These are phyloP conservation scores for Solenodon paradoxus DNA, from an alignment of 2,113 vertebrate genomes.

Conservation along the genomic window DNA sequence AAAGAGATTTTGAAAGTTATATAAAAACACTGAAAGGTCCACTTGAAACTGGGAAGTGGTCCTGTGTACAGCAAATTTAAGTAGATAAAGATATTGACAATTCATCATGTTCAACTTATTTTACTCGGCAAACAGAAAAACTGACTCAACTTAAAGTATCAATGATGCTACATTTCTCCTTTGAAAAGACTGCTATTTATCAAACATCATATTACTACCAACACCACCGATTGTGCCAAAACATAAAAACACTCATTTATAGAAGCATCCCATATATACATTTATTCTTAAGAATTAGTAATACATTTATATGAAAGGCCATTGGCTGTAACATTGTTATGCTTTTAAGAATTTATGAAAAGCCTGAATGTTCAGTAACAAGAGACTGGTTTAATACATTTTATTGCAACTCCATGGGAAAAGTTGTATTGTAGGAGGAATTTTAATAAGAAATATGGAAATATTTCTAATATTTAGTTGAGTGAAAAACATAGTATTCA, in stretches of 20 bases:
- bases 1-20: not conserved
- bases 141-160: not conserved
- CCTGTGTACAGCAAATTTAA: not conserved
- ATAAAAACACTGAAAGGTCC: not conserved
- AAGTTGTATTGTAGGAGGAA: not conserved
- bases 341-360: not conserved
- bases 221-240: not conserved
- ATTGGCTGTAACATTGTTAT: not conserved
- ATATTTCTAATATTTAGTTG: not conserved
- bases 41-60: not conserved
- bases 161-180: not conserved
- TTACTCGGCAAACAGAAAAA: not conserved
- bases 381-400: not conserved
- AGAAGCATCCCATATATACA: not conserved
- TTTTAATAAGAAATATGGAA: constrained; percentile 31
- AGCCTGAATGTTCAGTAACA: not conserved
- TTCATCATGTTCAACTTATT: not conserved
- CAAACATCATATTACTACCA: not conserved
- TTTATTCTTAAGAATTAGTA: not conserved
- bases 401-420: not conserved
- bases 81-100: not conserved
- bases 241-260: not conserved
- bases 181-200: not conserved
- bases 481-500: not conserved
- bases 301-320: not conserved